A percentile compares a stretch with the other conserved stretches of the same genome.
Conservation (phyloP, 2,113 vertebrate genomes). For the Andinoacara biseriatus region DNA sequence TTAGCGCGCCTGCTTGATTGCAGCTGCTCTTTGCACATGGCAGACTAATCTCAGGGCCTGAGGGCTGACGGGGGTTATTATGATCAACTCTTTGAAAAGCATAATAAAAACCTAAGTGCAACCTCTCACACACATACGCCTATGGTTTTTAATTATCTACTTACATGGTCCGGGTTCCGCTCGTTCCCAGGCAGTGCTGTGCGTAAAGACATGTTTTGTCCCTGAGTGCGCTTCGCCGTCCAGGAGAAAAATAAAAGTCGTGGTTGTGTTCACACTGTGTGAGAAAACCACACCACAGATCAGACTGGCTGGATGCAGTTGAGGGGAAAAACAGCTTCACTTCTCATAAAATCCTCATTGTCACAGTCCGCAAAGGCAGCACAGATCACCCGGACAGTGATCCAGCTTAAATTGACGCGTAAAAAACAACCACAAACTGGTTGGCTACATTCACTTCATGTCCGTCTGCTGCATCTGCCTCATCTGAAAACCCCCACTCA, state of each 20-base stretch:
- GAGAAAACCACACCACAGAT: constrained; percentile 1
- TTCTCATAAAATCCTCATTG: constrained; percentile 64
- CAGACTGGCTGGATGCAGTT: not conserved
- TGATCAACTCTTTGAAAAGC: not conserved
- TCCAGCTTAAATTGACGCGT: constrained; percentile 36
- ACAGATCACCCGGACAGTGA: constrained; percentile 50
- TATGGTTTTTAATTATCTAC: constrained; percentile 32
- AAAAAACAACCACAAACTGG: constrained; percentile 3
- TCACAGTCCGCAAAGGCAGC: constrained; percentile 64
- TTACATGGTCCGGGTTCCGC: constrained; percentile 82
- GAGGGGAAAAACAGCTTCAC: not conserved
- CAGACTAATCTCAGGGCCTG: constrained; percentile 31
- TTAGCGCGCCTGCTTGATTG: constrained; percentile 41
- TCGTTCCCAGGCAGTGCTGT: constrained; percentile 78
- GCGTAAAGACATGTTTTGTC: constrained; percentile 80
- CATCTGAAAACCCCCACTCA: constrained; percentile 1
- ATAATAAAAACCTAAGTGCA: not conserved
- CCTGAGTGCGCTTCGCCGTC: constrained; percentile 66
- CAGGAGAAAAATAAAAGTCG: constrained; percentile 6
- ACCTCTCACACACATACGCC: not conserved
- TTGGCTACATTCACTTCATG: constrained; percentile 48
- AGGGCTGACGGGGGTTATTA: not conserved
- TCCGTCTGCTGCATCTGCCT: not conserved
- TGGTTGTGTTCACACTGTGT: constrained; percentile 21
- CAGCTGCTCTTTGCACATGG: constrained; percentile 55